Percentiles rank a stretch among this genome's conserved stretches.
phyloP scores from a whole-genome alignment of 1,140 invertebrate species.

The Drosophila guanche region DNA sequence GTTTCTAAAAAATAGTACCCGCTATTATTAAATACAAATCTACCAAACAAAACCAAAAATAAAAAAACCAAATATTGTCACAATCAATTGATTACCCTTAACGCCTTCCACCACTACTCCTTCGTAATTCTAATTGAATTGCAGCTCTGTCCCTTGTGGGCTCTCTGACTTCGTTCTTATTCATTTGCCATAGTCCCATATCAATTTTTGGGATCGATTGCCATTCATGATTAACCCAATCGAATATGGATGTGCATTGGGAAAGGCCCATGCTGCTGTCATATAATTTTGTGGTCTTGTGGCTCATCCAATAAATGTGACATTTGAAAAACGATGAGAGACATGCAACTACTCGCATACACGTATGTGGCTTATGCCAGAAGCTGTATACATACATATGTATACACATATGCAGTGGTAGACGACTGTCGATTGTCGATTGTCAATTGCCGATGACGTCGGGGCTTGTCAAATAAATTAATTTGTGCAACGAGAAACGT shows the following conservation, averaged over 20 bases:
- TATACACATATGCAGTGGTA: slow-evolving; percentile 8
- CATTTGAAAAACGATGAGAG: slow-evolving; percentile 63
- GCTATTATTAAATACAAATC: too few species aligned
- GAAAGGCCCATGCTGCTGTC: neutral
- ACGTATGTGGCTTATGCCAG: slow-evolving; percentile 26
- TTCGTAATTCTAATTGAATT: slow-evolving; percentile 13
- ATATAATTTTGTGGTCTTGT: slow-evolving; percentile 39
- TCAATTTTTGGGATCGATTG: slow-evolving; percentile 49
- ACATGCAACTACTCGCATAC: slow-evolving; percentile 6
- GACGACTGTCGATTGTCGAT: slow-evolving; percentile 59
- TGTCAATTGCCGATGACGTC: slow-evolving; percentile 70
- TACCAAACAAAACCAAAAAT: too few species aligned
- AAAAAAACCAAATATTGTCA: neutral
- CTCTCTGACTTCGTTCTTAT: neutral
- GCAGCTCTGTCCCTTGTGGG: neutral
- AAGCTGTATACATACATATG: neutral
- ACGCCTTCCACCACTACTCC: neutral
- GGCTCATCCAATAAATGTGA: slow-evolving; percentile 69
- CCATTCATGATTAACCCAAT: slow-evolving; percentile 51
- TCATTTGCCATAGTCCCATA: slow-evolving; percentile 8
- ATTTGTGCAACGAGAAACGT: slow-evolving; percentile 83
- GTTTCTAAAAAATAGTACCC: too few species aligned
- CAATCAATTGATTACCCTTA: neutral
- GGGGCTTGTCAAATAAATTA: slow-evolving; percentile 83
- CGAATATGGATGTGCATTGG: slow-evolving; percentile 12